Evolutionary conservation across 1,140 invertebrate genomes (phyloP).

Genomic region (Tetragnatha versicolor): DNA sequence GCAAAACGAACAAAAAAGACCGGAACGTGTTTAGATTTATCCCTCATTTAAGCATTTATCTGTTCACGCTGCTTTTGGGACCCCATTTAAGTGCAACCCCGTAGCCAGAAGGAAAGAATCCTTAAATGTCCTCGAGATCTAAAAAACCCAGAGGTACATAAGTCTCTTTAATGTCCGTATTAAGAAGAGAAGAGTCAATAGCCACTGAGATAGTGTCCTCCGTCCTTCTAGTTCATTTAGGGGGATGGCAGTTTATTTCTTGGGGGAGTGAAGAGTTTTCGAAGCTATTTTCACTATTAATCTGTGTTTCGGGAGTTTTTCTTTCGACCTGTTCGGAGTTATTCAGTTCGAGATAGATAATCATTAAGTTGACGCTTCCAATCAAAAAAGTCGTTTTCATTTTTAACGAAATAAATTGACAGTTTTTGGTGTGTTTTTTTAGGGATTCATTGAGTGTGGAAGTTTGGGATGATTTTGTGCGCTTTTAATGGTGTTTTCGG

Average conservation of each 20-base stretch:
- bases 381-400: too few species aligned
- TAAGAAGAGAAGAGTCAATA: background rate
- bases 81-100: slow-evolving; percentile 34
- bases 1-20: slow-evolving; percentile 1
- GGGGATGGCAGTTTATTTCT: background rate
- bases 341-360: too few species aligned
- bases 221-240: too few species aligned
- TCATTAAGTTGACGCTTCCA: too few species aligned
- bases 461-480: too few species aligned
- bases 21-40: slow-evolving; percentile 1
- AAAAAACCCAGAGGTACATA: slow-evolving; percentile 9
- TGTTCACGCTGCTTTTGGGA: background rate
- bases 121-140: background rate
- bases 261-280: background rate
- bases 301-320: too few species aligned
- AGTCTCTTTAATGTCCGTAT: slow-evolving; percentile 33
- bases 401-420: too few species aligned
- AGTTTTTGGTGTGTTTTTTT: too few species aligned
- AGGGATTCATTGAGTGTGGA: too few species aligned
- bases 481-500: too few species aligned
- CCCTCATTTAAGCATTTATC: slow-evolving; percentile 22
- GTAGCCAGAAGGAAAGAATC: background rate
- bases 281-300: too few species aligned
- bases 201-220: background rate
- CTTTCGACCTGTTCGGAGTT: too few species aligned